phyloP scores from a whole-genome alignment of 2,113 vertebrate species.

The Phoenicopterus ruber region DNA sequence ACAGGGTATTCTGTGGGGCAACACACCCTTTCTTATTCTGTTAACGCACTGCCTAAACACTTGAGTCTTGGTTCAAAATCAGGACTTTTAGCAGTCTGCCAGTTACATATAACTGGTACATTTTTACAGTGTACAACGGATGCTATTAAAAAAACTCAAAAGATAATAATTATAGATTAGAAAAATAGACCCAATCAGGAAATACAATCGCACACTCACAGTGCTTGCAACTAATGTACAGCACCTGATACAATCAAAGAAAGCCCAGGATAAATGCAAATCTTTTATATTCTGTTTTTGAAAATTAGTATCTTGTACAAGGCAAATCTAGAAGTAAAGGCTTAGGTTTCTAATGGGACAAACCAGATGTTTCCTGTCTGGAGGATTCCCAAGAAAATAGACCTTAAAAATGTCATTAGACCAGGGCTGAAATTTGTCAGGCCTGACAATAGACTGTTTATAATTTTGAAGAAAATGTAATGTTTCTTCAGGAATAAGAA shows the following conservation, averaged over 20 bases:
- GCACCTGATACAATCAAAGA: background rate
- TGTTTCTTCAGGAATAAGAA: background rate
- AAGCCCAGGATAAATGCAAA: background rate
- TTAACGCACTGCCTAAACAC: background rate
- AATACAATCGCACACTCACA: background rate
- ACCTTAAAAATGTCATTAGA: conserved; percentile 37
- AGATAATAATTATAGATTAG: background rate
- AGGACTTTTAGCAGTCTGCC: background rate
- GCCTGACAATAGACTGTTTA: background rate
- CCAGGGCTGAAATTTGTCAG: conserved; percentile 26
- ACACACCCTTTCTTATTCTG: background rate
- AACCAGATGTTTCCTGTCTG: conserved; percentile 49
- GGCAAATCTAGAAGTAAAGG: background rate
- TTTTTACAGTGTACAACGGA: background rate
- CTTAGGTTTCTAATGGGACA: background rate
- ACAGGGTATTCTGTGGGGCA: background rate
- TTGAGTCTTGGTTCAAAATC: background rate
- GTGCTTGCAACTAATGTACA: background rate
- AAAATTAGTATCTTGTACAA: background rate
- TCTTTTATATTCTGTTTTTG: background rate
- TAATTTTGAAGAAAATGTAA: background rate
- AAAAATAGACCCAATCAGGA: background rate
- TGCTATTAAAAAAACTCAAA: background rate
- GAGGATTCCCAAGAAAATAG: background rate
- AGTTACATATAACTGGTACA: background rate